Conservation (phyloP, 2,113 vertebrate species). For the Holacanthus passer region DNA sequence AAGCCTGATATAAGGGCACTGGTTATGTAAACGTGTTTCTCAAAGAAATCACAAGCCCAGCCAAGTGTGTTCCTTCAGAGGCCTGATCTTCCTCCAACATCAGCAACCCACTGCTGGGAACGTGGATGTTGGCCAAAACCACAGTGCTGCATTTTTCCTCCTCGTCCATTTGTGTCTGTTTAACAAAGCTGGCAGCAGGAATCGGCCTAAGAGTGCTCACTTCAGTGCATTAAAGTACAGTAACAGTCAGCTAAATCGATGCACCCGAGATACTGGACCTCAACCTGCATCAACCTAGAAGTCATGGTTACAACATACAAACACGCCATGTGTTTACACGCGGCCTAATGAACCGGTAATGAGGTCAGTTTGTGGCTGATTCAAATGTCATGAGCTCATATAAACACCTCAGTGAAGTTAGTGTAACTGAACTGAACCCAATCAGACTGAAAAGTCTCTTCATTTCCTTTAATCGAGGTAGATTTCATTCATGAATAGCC, state of each 20-base stretch:
- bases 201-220: neutral
- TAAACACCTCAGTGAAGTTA: neutral
- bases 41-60: constrained; percentile 9
- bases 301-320: neutral
- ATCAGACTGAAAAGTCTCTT: neutral
- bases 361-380: neutral
- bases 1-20: constrained; percentile 16
- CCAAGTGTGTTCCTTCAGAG: constrained; percentile 15
- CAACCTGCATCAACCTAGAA: neutral
- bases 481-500: neutral
- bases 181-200: constrained; percentile 20
- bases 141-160: neutral
- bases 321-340: neutral
- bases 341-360: neutral
- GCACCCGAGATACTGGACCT: neutral
- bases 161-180: neutral
- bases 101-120: constrained; percentile 39
- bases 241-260: neutral
- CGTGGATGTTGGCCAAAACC: constrained; percentile 1
- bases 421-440: neutral
- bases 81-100: constrained; percentile 43
- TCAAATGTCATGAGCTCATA: neutral
- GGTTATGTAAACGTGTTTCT: constrained; percentile 44
- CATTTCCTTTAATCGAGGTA: neutral
- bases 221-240: neutral